Conservation (phyloP, 2,888 invertebrate species). For the Hololepta plana region DNA sequence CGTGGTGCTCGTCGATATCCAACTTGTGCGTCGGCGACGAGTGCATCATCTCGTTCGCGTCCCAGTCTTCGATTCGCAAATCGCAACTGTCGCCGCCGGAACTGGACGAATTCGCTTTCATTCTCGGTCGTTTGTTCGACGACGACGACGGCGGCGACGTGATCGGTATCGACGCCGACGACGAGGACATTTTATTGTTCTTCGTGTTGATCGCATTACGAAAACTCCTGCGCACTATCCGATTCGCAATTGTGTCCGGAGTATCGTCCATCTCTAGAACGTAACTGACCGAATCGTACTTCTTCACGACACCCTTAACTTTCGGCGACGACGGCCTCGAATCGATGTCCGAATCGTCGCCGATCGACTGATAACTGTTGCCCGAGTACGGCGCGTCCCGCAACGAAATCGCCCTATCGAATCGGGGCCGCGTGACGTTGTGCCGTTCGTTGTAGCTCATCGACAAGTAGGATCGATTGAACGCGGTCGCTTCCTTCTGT, state of each 20-base stretch:
- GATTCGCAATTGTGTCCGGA: slow-evolving; percentile 51
- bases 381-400: slow-evolving; percentile 14
- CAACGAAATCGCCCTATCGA: slow-evolving; percentile 19
- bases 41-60: no score
- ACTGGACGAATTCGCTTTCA: slow-evolving; percentile 22
- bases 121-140: slow-evolving; percentile 27
- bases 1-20: slow-evolving; percentile 15
- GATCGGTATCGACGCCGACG: slow-evolving; percentile 21
- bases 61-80: slow-evolving; percentile 16
- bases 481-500: slow-evolving; percentile 12
- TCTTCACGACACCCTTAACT: slow-evolving; percentile 69
- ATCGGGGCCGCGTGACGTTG: background rate
- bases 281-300: slow-evolving; percentile 74
- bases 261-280: slow-evolving; percentile 62
- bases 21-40: no score
- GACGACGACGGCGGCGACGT: slow-evolving; percentile 23
- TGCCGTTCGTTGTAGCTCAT: slow-evolving; percentile 20
- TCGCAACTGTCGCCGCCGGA: slow-evolving; percentile 12
- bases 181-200: slow-evolving; percentile 22
- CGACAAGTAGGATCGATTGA: slow-evolving; percentile 19
- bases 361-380: slow-evolving; percentile 16
- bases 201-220: slow-evolving; percentile 31
- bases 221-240: slow-evolving; percentile 51
- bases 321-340: slow-evolving; percentile 52
- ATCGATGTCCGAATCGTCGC: slow-evolving; percentile 21